Evolutionary conservation across 2,888 invertebrate genomes (phyloP), one percentile per base, ranked within the genome.

Genomic region (Physocephala rufipes): DNA sequence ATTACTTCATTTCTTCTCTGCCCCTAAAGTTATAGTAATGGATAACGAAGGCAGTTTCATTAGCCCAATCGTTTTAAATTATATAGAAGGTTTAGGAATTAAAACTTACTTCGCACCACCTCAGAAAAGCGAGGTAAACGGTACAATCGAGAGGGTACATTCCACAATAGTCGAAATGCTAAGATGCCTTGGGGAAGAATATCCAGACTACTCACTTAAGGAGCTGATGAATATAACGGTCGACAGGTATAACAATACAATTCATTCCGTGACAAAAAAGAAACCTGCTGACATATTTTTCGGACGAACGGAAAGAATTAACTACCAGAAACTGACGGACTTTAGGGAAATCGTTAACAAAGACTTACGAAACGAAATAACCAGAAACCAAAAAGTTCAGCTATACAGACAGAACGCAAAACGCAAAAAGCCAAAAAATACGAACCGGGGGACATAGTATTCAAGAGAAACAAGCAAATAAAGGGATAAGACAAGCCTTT

Each of bases 221-320:
- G 73, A 74, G 53, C 15, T 73, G 2, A 19, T 76, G 1, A 30
- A 71, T 13, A 67, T 74, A 1, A 26, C 74, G 1, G 75, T 75
- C 0, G 76, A 77, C 21, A 58, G 77, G 5, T 76, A 77, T 21
- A 77, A 77, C 43, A 77, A 74, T 62, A 63, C 74, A 0, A 53
- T 76, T 15, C 74, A 76, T 15, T 76, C 76, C 0, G 75, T 76
- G 0, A 76, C 72, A 0, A 69, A 71, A 15, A 30, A 26, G 21
- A 77, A 71, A 67, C 76, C 75, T 0, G 47, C 43, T 1, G 76
- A 76, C 16, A 59, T 75, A 49, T 74, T 76, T 65, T 74, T 76
- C 16, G 74, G 19, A n/a, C 36, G 43, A 21, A 21, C 19, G 51
- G 21, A 13, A 16, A 55, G 66, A 66, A 55, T 36, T 36, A 36